Conservation (phyloP, 2,797 vertebrate genomes). For the Syngnathus rostellatus region DNA sequence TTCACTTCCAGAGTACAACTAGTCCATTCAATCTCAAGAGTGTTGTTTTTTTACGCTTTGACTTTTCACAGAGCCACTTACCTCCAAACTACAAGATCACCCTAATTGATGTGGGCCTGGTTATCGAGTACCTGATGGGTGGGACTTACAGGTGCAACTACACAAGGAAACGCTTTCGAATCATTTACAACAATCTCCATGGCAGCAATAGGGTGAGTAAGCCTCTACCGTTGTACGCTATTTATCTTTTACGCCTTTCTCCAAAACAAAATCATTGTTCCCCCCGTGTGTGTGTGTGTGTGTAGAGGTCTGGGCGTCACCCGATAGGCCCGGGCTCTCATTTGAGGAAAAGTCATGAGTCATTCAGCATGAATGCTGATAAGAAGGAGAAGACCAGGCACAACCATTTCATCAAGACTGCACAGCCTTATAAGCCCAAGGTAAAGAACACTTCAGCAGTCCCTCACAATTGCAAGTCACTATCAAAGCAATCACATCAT, state of each 20-base stretch:
- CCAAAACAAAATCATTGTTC: not conserved
- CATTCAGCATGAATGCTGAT: constrained; percentile 92
- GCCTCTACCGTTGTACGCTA: not conserved
- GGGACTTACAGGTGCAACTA: constrained; percentile 97
- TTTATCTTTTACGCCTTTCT: not conserved
- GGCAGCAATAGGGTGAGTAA: constrained; percentile 83
- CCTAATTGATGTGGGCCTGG: constrained; percentile 91
- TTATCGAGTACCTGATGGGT: constrained; percentile 96
- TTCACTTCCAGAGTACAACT: not conserved
- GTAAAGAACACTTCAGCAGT: constrained; percentile 48
- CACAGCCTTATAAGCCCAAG: constrained; percentile 97
- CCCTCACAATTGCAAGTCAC: not conserved
- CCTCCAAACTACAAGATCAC: constrained; percentile 97
- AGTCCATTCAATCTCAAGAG: not conserved
- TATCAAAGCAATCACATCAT: no score
- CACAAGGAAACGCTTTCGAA: constrained; percentile 91
- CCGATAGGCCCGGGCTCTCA: constrained; percentile 78
- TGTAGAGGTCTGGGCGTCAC: constrained; percentile 85
- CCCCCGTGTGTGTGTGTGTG: not conserved
- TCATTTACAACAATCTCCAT: constrained; percentile 97
- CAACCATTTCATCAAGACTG: constrained; percentile 98
- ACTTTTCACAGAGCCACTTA: constrained; percentile 81
- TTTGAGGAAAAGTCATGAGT: constrained; percentile 84
- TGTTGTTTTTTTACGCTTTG: not conserved
- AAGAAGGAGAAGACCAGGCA: constrained; percentile 97